phyloP scores from a whole-genome alignment of 2,113 vertebrate genomes.

The Atlantisia rogersi region DNA sequence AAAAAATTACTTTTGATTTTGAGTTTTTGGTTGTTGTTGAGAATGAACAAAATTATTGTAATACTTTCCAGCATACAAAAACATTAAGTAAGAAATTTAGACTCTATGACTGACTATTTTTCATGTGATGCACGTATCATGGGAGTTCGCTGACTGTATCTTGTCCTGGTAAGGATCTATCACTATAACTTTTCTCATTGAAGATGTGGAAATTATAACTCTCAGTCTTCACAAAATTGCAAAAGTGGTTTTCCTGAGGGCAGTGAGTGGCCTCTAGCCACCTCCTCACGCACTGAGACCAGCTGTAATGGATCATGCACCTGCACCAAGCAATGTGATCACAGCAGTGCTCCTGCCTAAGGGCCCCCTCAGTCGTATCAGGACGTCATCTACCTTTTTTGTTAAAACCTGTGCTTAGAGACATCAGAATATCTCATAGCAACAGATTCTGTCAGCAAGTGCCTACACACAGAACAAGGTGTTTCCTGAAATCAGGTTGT shows the following conservation, averaged over 20 bases:
- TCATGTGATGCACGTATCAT: background rate
- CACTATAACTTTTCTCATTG: background rate
- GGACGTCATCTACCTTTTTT: background rate
- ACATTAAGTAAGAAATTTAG: background rate
- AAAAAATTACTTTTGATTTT: background rate
- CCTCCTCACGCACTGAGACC: background rate
- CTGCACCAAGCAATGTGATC: background rate
- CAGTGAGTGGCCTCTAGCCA: background rate
- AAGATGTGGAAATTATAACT: background rate
- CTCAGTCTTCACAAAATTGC: background rate
- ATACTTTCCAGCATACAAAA: background rate
- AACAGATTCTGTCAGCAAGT: background rate
- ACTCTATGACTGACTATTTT: background rate
- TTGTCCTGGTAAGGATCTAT: background rate
- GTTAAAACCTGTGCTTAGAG: background rate
- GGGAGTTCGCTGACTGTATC: background rate
- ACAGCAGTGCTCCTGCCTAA: background rate
- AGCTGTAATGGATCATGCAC: background rate
- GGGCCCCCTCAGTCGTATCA: fast-evolving
- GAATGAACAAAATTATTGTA: background rate
- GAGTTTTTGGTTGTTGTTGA: background rate
- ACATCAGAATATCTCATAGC: background rate
- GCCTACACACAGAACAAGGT: background rate
- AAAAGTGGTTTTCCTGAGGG: background rate
- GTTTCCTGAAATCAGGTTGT: background rate